Conservation (phyloP, 2,888 invertebrate species). For the Tetropium fuscum region DNA sequence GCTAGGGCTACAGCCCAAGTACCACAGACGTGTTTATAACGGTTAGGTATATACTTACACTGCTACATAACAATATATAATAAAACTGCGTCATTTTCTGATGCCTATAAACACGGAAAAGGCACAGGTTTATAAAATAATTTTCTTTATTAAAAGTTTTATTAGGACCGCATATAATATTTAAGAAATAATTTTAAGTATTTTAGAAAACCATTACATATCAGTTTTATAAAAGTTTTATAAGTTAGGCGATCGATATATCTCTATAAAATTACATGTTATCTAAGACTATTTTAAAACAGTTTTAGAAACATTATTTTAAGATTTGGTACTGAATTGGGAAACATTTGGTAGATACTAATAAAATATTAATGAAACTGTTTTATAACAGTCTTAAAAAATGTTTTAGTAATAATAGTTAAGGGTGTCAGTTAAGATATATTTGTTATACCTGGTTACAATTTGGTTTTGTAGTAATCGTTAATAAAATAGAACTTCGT, state of each 20-base stretch:
- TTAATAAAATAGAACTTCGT: not conserved
- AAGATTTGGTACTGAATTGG: too few relatives aligned
- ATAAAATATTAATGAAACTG: too few relatives aligned
- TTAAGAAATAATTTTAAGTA: not conserved
- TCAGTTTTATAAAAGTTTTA: conserved; percentile 1
- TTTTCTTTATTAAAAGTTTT: not conserved
- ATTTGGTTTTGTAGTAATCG: not conserved
- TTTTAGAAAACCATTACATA: not conserved
- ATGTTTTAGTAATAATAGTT: too few relatives aligned
- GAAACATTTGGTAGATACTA: too few relatives aligned
- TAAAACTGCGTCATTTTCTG: not conserved
- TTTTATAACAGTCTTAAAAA: too few relatives aligned
- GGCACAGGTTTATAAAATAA: not conserved
- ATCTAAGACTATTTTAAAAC: not conserved
- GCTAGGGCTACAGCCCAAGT: too few relatives aligned
- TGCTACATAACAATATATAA: conserved; percentile 2
- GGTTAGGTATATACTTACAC: not conserved
- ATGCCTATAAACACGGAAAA: not conserved
- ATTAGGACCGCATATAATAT: not conserved
- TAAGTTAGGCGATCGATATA: too few relatives aligned
- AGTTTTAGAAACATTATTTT: too few relatives aligned
- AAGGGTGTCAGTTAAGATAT: not conserved
- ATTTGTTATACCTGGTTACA: not conserved
- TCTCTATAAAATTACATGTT: too few relatives aligned
- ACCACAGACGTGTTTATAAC: conserved; percentile 1